Conservation (phyloP, 2,888 invertebrate species). For the Xestia ashworthii region DNA sequence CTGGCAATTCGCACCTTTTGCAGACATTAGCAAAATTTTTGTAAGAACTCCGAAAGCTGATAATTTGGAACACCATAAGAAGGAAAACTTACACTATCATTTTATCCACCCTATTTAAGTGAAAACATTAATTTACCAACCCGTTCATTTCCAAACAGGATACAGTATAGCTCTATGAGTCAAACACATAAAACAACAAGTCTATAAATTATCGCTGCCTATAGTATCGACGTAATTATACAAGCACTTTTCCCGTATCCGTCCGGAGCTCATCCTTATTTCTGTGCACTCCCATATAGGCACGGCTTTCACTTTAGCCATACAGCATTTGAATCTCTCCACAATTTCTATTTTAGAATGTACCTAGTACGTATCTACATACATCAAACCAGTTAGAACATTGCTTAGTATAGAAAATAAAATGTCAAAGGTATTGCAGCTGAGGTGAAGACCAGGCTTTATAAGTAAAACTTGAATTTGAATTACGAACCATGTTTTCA, state of each 20-base stretch:
- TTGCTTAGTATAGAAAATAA: constrained; percentile 60
- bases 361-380: constrained; percentile 57
- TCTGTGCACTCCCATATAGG: constrained; percentile 69
- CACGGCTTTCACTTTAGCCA: constrained; percentile 73
- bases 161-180: constrained; percentile 7
- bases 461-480: constrained; percentile 31
- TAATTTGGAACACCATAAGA: not conserved
- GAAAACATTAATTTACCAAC: not conserved
- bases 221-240: constrained; percentile 60
- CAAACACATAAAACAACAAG: constrained; percentile 29
- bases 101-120: not conserved
- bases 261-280: constrained; percentile 71
- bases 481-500: constrained; percentile 25
- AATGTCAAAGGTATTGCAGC: constrained; percentile 61
- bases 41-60: not conserved
- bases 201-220: constrained; percentile 16
- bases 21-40: constrained; percentile 20
- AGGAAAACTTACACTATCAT: not conserved
- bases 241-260: constrained; percentile 67
- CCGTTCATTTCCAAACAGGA: constrained; percentile 30
- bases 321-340: constrained; percentile 68
- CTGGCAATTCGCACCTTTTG: constrained; percentile 40
- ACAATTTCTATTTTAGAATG: constrained; percentile 72
- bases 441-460: constrained; percentile 29
- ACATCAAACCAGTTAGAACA: constrained; percentile 58